phyloP scores from a whole-genome alignment of 1,140 invertebrate species.

The Meteorus sp. region DNA sequence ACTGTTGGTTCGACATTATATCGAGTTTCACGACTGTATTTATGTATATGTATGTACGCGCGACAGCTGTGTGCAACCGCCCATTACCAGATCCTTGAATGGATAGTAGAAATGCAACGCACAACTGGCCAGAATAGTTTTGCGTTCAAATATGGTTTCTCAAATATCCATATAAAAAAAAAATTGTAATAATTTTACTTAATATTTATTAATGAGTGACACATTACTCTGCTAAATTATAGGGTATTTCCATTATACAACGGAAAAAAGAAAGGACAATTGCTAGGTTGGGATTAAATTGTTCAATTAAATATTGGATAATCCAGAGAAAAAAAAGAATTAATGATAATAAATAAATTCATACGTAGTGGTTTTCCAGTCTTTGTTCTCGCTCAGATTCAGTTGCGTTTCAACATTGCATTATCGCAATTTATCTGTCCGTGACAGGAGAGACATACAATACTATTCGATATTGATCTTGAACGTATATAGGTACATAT shows the following conservation, averaged over 20 bases:
- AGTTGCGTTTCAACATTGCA: neutral
- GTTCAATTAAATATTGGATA: no score
- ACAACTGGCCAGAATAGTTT: constrained; percentile 21
- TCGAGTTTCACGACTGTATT: constrained; percentile 18
- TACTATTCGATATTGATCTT: neutral
- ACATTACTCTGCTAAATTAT: no score
- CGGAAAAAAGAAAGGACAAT: no score
- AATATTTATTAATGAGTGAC: no score
- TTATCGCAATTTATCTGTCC: neutral
- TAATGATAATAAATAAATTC: no score
- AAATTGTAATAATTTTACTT: no score
- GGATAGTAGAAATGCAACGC: constrained; percentile 16
- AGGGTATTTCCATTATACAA: no score
- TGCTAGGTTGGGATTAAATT: no score
- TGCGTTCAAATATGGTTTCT: no score
- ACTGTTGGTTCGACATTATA: constrained; percentile 16
- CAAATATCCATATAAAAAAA: no score
- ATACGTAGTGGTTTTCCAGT: neutral
- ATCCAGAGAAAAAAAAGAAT: no score
- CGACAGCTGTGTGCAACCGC: constrained; percentile 18
- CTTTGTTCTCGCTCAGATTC: neutral
- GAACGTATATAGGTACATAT: no score
- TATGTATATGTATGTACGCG: constrained; percentile 3
- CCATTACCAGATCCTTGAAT: constrained; percentile 11
- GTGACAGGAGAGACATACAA: neutral